These are phyloP conservation scores for Oreotragus oreotragus DNA, from an alignment of 2,113 vertebrate genomes.

Conservation along the genomic window DNA sequence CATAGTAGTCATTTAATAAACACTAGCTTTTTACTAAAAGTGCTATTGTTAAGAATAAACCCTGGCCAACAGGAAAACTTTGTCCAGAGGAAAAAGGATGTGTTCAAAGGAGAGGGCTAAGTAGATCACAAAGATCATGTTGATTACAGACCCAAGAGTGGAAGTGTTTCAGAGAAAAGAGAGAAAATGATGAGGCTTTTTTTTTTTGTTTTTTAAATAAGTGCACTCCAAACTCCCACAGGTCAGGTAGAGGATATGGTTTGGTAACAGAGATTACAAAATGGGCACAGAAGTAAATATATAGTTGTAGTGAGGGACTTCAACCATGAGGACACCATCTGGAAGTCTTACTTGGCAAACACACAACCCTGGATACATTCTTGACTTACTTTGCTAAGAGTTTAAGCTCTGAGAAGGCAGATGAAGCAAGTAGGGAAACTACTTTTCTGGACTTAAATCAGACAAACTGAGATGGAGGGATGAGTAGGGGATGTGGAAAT, in stretches of 20 bases:
- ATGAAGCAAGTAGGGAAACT: conserved; percentile 63
- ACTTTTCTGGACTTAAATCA: conserved; percentile 62
- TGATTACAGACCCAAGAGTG: neutral
- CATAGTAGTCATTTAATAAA: neutral
- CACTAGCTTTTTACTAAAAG: neutral
- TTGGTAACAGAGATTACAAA: conserved; percentile 22
- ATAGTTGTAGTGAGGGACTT: conserved; percentile 6
- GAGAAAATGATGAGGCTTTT: neutral
- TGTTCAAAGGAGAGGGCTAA: neutral
- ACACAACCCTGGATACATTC: conserved; percentile 48
- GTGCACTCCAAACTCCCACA: neutral
- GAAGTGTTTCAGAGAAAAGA: neutral
- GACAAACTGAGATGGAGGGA: conserved; percentile 2
- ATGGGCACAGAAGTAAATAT: neutral
- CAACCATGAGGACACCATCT: conserved; percentile 67
- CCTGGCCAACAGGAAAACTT: neutral
- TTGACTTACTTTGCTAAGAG: conserved; percentile 61
- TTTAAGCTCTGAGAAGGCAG: conserved; percentile 60
- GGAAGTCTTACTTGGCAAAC: conserved; percentile 62
- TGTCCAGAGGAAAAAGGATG: neutral
- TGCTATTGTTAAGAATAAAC: neutral
- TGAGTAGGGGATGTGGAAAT: conserved; percentile 32
- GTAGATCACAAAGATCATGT: neutral
- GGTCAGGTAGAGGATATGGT: conserved; percentile 17
- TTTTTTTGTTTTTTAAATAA: neutral